Base-by-base conservation (phyloP, 2,797 vertebrate species). In the Poecilia picta region DNA sequence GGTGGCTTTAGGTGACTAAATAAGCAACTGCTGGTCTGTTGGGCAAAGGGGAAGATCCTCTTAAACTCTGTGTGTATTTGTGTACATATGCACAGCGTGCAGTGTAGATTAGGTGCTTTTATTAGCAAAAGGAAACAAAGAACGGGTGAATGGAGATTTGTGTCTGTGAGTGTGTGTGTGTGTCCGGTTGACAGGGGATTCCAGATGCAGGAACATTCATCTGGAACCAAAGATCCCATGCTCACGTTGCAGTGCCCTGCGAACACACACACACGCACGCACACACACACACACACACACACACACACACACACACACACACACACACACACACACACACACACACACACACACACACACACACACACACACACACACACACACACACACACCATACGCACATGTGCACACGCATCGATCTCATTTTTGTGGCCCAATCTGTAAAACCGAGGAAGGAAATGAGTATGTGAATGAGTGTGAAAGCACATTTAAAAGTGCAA, bases 161-260 rank as follows among this genome's bases (percentile, higher is more conserved):
- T 74, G 78, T 84, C 73, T 84, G 75, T 75, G 75, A 73, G 81
- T 84, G 81, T 57, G 74, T 49, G 68, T 76, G 82, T n/a, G n/a
- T n/a, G n/a, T 89, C 80, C 85, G 87, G 85, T 84, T 90, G 87
- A 94, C 93, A 92, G 94, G 95, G 94, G 93, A 94, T 95, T 95
- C 93, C 94, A 94, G 86, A 90, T 64, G 59, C 87, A 88, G 88
- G 84, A 89, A 93, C 88, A 93, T 87, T 89, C 86, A 94, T 94
- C 81, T 92, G 88, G 84, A 90, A 92, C 87, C 46, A 28, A 88
- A 91, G 86, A 91, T 88, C 89, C 85, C 15, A 51, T 89, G 86
- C 87, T 92, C 88, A 85, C 81, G 46, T 90, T 91, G 89, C 87
- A 84, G 80, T 33, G 31, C 81, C 81, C 55, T 68, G 76, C 39